Evolutionary conservation across 1,140 invertebrate genomes (phyloP).

Genomic region (Bombus breviceps): DNA sequence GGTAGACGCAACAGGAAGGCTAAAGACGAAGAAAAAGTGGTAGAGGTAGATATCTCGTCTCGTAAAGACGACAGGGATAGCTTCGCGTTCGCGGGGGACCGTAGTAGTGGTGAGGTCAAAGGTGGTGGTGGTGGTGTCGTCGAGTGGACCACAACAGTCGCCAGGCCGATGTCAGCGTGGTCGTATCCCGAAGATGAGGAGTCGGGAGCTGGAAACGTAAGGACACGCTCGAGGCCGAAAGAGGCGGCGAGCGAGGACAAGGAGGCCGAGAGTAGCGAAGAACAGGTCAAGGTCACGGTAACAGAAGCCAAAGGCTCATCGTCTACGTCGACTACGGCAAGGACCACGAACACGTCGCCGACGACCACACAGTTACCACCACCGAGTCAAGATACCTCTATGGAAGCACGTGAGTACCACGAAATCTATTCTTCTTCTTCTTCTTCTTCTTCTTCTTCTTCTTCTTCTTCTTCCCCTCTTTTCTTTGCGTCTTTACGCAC

Average conservation of each 20-base stretch:
- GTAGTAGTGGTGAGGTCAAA: slow-evolving; percentile 63
- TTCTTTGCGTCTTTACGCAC: background rate
- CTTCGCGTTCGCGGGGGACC: slow-evolving; percentile 55
- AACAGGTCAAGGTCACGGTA: slow-evolving; percentile 56
- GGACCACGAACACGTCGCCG: slow-evolving; percentile 65
- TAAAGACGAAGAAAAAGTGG: slow-evolving; percentile 46
- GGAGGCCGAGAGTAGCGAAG: slow-evolving; percentile 40
- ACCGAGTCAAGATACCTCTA: slow-evolving; percentile 77
- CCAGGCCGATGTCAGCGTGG: slow-evolving; percentile 79
- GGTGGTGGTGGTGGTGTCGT: slow-evolving; percentile 71
- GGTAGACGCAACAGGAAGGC: slow-evolving; percentile 27
- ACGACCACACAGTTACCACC: slow-evolving; percentile 75
- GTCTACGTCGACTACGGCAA: slow-evolving; percentile 38
- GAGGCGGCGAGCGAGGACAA: slow-evolving; percentile 43
- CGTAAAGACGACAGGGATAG: slow-evolving; percentile 39
- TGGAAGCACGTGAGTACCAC: slow-evolving; percentile 78
- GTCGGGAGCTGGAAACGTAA: slow-evolving; percentile 74
- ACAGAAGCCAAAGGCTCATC: slow-evolving; percentile 43
- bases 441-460: background rate
- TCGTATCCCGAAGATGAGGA: slow-evolving; percentile 74
- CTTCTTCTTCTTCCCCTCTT: background rate
- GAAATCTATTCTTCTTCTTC: background rate
- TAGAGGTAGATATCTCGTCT: slow-evolving; percentile 49
- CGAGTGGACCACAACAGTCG: slow-evolving; percentile 73
- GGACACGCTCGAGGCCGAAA: slow-evolving; percentile 69